These are phyloP conservation scores for Clarias pachynema DNA, from an alignment of 2,797 vertebrate species.

Conservation along the genomic window DNA sequence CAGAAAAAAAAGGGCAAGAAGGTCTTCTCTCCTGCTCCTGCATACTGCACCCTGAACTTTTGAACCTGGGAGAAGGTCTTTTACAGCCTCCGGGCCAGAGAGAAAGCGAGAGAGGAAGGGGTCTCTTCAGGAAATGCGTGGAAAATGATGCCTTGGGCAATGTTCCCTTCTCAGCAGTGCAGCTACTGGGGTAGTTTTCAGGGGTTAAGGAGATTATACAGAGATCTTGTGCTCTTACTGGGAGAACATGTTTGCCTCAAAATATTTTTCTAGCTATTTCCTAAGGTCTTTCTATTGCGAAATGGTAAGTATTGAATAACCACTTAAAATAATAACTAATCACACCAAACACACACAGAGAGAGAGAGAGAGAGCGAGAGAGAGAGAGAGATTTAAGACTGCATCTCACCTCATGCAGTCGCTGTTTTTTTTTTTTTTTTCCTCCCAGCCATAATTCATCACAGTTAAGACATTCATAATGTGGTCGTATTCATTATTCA, in stretches of 20 bases:
- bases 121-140: conserved; percentile 51
- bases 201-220: conserved; percentile 59
- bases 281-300: neutral
- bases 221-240: conserved; percentile 33
- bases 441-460: conserved; percentile 54
- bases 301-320: neutral
- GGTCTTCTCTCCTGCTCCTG: conserved; percentile 43
- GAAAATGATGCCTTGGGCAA: conserved; percentile 59
- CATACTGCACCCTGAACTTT: conserved; percentile 52
- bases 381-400: conserved; percentile 25
- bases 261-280: conserved; percentile 3
- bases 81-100: conserved; percentile 55
- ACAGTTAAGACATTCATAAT: conserved; percentile 59
- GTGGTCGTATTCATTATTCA: conserved; percentile 65
- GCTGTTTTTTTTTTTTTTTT: conserved; percentile 40
- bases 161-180: conserved; percentile 57
- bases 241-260: neutral
- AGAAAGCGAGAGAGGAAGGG: conserved; percentile 47
- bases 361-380: conserved; percentile 10
- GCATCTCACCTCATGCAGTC: conserved; percentile 12
- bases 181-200: conserved; percentile 47
- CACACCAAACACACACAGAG: conserved; percentile 8
- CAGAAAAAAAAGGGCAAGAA: conserved; percentile 34
- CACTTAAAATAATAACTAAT: neutral
- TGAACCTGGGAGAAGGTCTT: conserved; percentile 56